Evolutionary conservation across 2,888 invertebrate genomes (phyloP), one percentile per base, ranked within the genome.

Genomic region (Busseola fusca): DNA sequence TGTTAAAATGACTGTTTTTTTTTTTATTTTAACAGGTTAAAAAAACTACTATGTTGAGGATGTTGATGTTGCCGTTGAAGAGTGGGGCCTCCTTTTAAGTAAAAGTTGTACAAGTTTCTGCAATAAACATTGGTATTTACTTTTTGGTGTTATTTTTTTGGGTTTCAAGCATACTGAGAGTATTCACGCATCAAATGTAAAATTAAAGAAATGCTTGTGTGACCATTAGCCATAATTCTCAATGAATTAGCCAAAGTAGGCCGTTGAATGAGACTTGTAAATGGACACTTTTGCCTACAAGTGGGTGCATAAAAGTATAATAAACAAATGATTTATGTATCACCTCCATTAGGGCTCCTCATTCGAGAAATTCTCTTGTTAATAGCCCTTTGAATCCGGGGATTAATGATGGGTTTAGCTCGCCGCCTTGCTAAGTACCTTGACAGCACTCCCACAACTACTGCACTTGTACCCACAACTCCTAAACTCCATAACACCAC

Each of bases 371-470:
- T 94, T 59, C 97, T 96, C 89, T 97, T 97, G 69, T 95, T 94
- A 62, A 95, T 93, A 70, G 95, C 95, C 82, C 96, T 93, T 85
- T 95, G 96, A 80, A 96, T 95, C 73, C 97, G 95, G 14, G 96
- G 95, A 85, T 97, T 96, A 1, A 96, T 92, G 57, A 97, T 96
- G 67, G 97, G 96, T 76, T 96, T 96, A 21, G 96, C 96, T 88
- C 97, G 96, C 73, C 97, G 96, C 69, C 98, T 96, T 63, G 98
- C 97, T 85, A 98, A 94, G 91, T 98, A 98, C 84, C 97, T 97
- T 57, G 98, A 98, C 45, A 99, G 92, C 16, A 98, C 97, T 54
- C 98, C 98, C 57, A 99, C 96, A n/a, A 98, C 95, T 14, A 98
- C 96, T 30, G 98, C 97, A 87, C 98, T 98, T 58, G 97, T 96